A percentile compares a stretch with the other conserved stretches of the same genome.
phyloP scores from a whole-genome alignment of 2,113 vertebrate species.

The Brachyhypopomus occidentalis region DNA sequence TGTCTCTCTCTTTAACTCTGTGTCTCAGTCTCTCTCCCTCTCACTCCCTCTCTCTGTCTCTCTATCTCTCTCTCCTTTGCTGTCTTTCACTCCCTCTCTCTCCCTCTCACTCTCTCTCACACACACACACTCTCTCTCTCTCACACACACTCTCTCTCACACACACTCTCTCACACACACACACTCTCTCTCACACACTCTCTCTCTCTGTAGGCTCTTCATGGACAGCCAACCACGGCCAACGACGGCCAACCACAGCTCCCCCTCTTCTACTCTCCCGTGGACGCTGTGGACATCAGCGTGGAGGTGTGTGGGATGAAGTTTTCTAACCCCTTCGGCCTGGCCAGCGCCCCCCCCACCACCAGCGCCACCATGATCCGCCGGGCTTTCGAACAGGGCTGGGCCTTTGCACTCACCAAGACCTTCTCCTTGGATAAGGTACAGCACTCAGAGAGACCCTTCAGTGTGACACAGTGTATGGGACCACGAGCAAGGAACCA shows the following conservation, averaged over 20 bases:
- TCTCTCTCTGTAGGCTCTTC: constrained; percentile 61
- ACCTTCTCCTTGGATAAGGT: constrained; percentile 86
- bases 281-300: constrained; percentile 81
- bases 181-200: neutral
- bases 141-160: too few species aligned
- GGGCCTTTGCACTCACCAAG: constrained; percentile 86
- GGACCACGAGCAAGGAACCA: neutral
- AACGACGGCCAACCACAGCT: constrained; percentile 67
- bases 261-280: constrained; percentile 79
- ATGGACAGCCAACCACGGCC: constrained; percentile 67
- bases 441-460: constrained; percentile 23
- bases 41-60: too few species aligned
- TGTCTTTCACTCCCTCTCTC: too few species aligned
- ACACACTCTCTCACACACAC: too few species aligned
- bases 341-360: constrained; percentile 83
- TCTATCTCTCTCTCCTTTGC: too few species aligned
- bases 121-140: too few species aligned
- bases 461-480: too few species aligned
- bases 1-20: too few species aligned
- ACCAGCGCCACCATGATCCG: constrained; percentile 84
- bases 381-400: constrained; percentile 83
- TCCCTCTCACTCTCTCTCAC: too few species aligned
- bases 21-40: too few species aligned
- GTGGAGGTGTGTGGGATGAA: constrained; percentile 81
- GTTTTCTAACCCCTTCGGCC: constrained; percentile 84